phyloP scores from a whole-genome alignment of 2,888 invertebrate genomes.

The Noctua pronuba region DNA sequence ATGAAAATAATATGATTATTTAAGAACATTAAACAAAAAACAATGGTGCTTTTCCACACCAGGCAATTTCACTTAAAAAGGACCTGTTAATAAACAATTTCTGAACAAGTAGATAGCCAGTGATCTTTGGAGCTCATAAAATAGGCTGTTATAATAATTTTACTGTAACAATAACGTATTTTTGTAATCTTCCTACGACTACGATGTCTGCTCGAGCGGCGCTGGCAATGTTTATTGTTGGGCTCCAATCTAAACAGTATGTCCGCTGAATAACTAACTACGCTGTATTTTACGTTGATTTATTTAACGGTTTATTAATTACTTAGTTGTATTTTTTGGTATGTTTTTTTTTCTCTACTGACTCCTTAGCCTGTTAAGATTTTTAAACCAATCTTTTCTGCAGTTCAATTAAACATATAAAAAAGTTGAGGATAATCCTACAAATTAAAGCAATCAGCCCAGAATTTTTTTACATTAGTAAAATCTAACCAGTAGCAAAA shows the following conservation, averaged over 20 bases:
- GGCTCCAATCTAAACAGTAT: conserved; percentile 30
- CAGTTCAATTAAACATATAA: background rate
- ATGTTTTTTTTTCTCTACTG: background rate
- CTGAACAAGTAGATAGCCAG: background rate
- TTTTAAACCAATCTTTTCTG: background rate
- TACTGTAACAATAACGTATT: conserved; percentile 33
- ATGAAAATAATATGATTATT: background rate
- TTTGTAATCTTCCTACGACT: conserved; percentile 36
- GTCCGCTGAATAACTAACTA: conserved; percentile 43
- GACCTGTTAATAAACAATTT: background rate
- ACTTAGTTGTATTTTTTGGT: background rate
- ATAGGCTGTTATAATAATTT: conserved; percentile 19
- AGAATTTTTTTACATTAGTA: background rate
- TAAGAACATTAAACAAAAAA: background rate
- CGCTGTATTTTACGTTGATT: conserved; percentile 32
- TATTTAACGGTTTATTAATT: conserved; percentile 15
- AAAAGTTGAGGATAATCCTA: background rate
- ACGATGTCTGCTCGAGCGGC: conserved; percentile 6
- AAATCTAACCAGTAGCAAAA: background rate
- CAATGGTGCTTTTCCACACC: background rate
- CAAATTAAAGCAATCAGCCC: background rate
- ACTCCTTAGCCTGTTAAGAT: background rate
- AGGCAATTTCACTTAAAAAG: background rate
- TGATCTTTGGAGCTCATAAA: conserved; percentile 3
- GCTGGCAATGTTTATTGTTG: conserved; percentile 40